Evolutionary conservation across 2,797 vertebrate genomes (phyloP), one percentile per base, ranked within the genome.

Genomic region (Acipenser oxyrinchus): DNA sequence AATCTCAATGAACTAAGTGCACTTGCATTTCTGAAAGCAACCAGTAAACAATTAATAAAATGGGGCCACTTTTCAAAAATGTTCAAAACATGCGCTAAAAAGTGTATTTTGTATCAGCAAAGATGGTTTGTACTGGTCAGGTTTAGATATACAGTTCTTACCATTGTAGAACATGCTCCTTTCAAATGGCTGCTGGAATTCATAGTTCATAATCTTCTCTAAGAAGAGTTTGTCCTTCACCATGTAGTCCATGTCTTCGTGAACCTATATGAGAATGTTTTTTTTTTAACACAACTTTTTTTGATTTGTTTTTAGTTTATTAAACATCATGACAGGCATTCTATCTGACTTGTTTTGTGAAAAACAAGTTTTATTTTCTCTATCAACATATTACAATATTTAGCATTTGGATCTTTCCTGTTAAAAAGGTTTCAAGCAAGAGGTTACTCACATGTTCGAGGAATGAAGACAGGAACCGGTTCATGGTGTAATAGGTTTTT

Each of bases 391-490:
- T 5, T 5, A 37, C 37, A 37, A 37, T 37, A 37, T 37, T 37
- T 37, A 37, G 37, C 37, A 37, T 37, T 37, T 37, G 37, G 37
- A 37, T 37, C 37, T 37, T 37, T 37, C 37, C 37, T 37, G 37
- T 37, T 37, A 11, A 37, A 52, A 64, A 63, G 12, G 10, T n/a
- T 10, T 8, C 51, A 64, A 12, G 37, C 49, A 11, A 6, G 49
- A 8, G 15, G 1, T 37, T 11, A 66, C 80, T 76, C 53, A 82
- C 79, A 8, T 82, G 80, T 55, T 82, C 80, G 7, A 80, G 55
- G 51, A 82, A 82, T 48, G 70, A 70, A 13, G 74, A 66, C 48
- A 82, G 72, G 61, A 82, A 82, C 8, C 67, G 68, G 48, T 82
- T 82, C 69, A 80, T 65, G 1, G 72, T 70, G 57, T 72, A 66